Conservation (phyloP, 2,113 vertebrate species). For the Ctenodactylus gundi region DNA sequence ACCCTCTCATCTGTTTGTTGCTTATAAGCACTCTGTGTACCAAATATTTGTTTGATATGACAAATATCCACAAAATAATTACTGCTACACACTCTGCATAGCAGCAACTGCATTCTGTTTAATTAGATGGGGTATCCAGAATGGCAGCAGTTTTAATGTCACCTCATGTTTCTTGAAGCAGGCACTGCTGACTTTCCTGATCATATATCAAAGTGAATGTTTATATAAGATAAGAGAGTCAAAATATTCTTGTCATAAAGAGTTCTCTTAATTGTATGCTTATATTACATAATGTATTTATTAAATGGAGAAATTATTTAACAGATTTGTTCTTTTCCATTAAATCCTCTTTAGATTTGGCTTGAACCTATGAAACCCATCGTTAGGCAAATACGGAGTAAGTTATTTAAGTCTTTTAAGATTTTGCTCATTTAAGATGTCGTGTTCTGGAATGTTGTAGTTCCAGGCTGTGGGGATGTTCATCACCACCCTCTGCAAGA, state of each 20-base stretch:
- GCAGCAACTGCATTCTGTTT: fast-evolving
- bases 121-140: fast-evolving
- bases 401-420: slow-evolving; percentile 81
- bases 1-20: fast-evolving
- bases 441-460: neutral
- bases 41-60: neutral
- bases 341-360: slow-evolving; percentile 91
- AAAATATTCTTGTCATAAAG: neutral
- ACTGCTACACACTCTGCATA: neutral
- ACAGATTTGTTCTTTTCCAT: slow-evolving; percentile 42
- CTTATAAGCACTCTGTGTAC: neutral
- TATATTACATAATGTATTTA: slow-evolving; percentile 36
- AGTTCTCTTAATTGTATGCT: neutral
- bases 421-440: neutral
- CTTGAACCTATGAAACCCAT: slow-evolving; percentile 94
- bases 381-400: slow-evolving; percentile 94
- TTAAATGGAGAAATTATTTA: slow-evolving; percentile 17
- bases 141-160: fast-evolving
- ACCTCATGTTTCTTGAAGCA: fast-evolving
- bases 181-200: neutral
- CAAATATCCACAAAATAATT: neutral
- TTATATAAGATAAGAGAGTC: neutral
- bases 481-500: too few species aligned
- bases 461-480: neutral
- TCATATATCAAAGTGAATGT: neutral